Base-by-base conservation (phyloP, 2,888 invertebrate species). In the Latrodectus hesperus region DNA sequence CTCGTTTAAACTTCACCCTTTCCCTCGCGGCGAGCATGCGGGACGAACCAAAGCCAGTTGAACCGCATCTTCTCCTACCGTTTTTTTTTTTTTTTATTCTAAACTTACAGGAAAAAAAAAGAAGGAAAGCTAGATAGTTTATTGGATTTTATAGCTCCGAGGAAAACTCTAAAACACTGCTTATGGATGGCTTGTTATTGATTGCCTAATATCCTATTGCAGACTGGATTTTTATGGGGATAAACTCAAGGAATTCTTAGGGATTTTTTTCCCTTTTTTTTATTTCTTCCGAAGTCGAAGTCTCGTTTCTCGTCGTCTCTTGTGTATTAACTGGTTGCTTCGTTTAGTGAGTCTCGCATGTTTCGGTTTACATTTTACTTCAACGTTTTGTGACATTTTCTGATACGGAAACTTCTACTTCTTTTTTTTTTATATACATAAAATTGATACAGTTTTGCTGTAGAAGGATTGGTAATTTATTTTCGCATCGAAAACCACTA, bases 81-180 rank as follows among this genome's bases (percentile, higher is more conserved):
- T n/a, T n/a, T n/a, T n/a, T n/a, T n/a, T n/a, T n/a, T n/a, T n/a
- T 74, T 74, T 74, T 74, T 22, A 1, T 1, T 55, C 55, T 14
- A 22, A 55, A 55, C 55, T 17, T 55, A 55, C 26, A 16, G 68
- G 14, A 5, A 60, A 60, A 60, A 60, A 60, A 60, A 53, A 22
- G 55, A 73, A 9, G 65, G 65, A 16, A 68, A 77, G 68, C 51
- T 52, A 68, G 55, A 79, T 79, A 49, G 71, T 79, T 79, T 79
- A 79, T 79, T 79, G 71, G 71, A 71, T 79, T 79, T 79, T 60
- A 79, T 79, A 71, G 71, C 79, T 79, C 60, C 49, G 60, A 71
- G 71, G 71, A 79, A 71, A 68, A 68, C 71, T 55, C 60, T 71
- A 49, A 60, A 79, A 79, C 79, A 71, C 79, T 71, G 71, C 38